These are phyloP conservation scores for Drosophila mimica DNA, from an alignment of 2,888 invertebrate genomes.

Conservation along the genomic window DNA sequence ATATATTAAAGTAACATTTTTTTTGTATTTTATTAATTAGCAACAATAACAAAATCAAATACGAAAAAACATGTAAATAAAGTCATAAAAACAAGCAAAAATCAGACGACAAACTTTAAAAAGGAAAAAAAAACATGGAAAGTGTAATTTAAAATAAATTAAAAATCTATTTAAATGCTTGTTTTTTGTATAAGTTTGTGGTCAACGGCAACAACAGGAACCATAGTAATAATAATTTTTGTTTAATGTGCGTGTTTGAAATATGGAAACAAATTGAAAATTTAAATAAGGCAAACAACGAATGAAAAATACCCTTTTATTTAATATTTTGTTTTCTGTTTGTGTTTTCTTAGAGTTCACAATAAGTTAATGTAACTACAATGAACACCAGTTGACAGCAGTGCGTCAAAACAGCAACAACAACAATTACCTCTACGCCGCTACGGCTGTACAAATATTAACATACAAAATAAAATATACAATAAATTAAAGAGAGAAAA, in stretches of 20 bases:
- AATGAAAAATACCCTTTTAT: conserved; percentile 6
- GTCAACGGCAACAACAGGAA: conserved; percentile 7
- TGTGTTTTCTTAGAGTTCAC: conserved; percentile 31
- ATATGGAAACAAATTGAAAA: background rate
- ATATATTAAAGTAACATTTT: conserved; percentile 38
- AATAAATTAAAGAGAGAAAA: conserved; percentile 4
- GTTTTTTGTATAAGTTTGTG: background rate
- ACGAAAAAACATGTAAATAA: conserved; percentile 46
- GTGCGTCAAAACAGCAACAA: conserved; percentile 49
- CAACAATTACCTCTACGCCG: conserved; percentile 62
- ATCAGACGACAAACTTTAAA: conserved; percentile 1
- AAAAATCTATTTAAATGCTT: conserved; percentile 52
- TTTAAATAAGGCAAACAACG: background rate
- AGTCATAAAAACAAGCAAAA: conserved; percentile 49
- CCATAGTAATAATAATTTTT: conserved; percentile 12
- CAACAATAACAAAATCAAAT: conserved; percentile 50
- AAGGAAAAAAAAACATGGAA: conserved; percentile 30
- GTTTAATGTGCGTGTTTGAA: conserved; percentile 17
- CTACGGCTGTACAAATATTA: conserved; percentile 75
- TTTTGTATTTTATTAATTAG: conserved; percentile 55
- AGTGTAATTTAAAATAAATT: conserved; percentile 57
- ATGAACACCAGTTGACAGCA: conserved; percentile 22
- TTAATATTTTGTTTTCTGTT: background rate
- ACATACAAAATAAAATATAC: conserved; percentile 39
- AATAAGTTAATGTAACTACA: conserved; percentile 40